Base-by-base conservation (phyloP, 2,888 invertebrate genomes). In the Buathra laborator region DNA sequence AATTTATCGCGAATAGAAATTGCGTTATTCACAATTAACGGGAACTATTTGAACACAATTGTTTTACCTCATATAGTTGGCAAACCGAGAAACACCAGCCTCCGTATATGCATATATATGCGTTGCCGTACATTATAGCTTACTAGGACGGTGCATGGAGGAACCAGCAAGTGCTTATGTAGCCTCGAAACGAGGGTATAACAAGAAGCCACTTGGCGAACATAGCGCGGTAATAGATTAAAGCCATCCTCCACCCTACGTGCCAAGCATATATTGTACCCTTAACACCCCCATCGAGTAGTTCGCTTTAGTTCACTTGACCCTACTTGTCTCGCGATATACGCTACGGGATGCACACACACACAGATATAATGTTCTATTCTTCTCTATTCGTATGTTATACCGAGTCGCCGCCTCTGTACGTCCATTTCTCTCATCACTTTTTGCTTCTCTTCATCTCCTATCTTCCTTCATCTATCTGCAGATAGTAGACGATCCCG, bases 151-250 rank as follows among this genome's bases (percentile, higher is more conserved):
- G 32, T 62, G 29, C 32, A 29, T 10, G 16, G 70, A 43, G 66
- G 70, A 71, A 62, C 19, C 80, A 77, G 76, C 82, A 62, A 83
- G 83, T 77, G 80, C 76, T 85, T 87, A 82, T 81, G 64, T 62
- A 86, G 80, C 85, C 81, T 81, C 86, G 85, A 90, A 91, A 91
- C 90, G 91, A 92, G 90, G 89, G 89, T 91, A 92, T 93, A 93
- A 93, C 93, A 91, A 93, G 93, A 91, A 93, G 91, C 93, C 92
- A 93, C 93, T 93, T 92, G 91, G 91, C 90, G 87, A 86, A 79
- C 85, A 79, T 84, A 84, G 87, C 85, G 82, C 71, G 89, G 87
- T 93, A 93, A 93, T 93, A 93, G 93, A 93, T 93, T 93, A 93
- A 93, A 93, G 92, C 91, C 90, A 92, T 93, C 91, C 89, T 90